phyloP scores from a whole-genome alignment of 1,140 invertebrate genomes.

The Zaprionus lachaisei region DNA sequence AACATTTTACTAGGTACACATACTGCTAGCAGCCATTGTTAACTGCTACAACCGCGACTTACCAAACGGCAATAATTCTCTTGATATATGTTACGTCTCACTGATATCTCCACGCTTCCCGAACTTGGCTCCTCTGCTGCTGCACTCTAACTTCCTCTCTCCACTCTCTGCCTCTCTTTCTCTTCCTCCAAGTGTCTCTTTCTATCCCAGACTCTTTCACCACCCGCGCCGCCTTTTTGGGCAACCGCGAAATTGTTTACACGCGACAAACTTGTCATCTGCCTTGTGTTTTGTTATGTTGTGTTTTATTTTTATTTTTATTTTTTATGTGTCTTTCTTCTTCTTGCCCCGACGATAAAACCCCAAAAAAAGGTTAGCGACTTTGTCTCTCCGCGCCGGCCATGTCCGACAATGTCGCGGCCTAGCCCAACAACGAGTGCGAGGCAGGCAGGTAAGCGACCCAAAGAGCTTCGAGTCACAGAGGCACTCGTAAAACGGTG shows the following conservation, averaged over 20 bases:
- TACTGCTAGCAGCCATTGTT: slow-evolving; percentile 47
- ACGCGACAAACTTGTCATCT: slow-evolving; percentile 81
- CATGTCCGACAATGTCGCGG: slow-evolving; percentile 17
- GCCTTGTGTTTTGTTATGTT: slow-evolving; percentile 27
- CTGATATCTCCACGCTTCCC: slow-evolving; percentile 52
- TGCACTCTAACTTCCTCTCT: background rate
- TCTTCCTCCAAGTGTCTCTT: background rate
- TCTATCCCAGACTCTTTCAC: background rate
- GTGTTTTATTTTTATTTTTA: slow-evolving; percentile 38
- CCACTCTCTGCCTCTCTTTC: background rate
- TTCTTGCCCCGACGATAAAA: slow-evolving; percentile 52
- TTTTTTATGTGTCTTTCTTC: slow-evolving; percentile 55
- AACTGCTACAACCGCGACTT: slow-evolving; percentile 39
- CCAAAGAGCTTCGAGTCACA: slow-evolving; percentile 45
- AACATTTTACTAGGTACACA: background rate
- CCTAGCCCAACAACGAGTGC: slow-evolving; percentile 54
- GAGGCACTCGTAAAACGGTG: slow-evolving; percentile 61
- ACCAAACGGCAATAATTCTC: slow-evolving; percentile 52
- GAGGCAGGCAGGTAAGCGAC: slow-evolving; percentile 59
- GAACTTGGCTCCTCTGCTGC: background rate
- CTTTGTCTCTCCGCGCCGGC: slow-evolving; percentile 55
- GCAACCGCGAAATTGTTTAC: slow-evolving; percentile 76
- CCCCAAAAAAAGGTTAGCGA: slow-evolving; percentile 74
- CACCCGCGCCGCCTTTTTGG: slow-evolving; percentile 72
- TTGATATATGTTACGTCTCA: slow-evolving; percentile 69